These are phyloP conservation scores for Drosophila mayri DNA, from an alignment of 1,140 invertebrate species.

Conservation along the genomic window DNA sequence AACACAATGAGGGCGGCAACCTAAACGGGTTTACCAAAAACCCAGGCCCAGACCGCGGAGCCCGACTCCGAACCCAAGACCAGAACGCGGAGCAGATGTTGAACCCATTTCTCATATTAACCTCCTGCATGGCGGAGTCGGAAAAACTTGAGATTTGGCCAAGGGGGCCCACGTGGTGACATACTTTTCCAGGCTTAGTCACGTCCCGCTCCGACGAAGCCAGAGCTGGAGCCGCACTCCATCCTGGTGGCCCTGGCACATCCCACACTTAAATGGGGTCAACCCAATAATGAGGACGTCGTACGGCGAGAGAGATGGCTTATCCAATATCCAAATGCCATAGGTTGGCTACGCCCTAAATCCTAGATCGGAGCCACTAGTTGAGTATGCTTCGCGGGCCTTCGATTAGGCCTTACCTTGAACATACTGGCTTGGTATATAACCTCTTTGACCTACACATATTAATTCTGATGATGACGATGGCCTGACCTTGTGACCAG, in stretches of 20 bases:
- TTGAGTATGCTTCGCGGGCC: slow-evolving; percentile 25
- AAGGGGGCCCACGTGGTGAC: slow-evolving; percentile 56
- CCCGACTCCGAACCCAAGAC: slow-evolving; percentile 18
- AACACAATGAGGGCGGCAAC: slow-evolving; percentile 72
- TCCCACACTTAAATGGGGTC: slow-evolving; percentile 39
- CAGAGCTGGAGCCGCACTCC: slow-evolving; percentile 7
- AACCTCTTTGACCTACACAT: slow-evolving; percentile 50
- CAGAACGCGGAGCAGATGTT: slow-evolving; percentile 66
- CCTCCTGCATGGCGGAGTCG: slow-evolving; percentile 39
- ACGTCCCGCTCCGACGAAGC: slow-evolving; percentile 21
- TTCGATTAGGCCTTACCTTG: slow-evolving; percentile 40
- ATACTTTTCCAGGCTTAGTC: slow-evolving; percentile 51
- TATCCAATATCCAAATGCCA: slow-evolving; percentile 40
- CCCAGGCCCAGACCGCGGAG: slow-evolving; percentile 17
- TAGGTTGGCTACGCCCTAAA: slow-evolving; percentile 40
- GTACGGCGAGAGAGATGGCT: slow-evolving; percentile 20
- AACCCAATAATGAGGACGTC: slow-evolving; percentile 44
- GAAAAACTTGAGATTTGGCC: slow-evolving; percentile 41
- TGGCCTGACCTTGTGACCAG: slow-evolving; percentile 46
- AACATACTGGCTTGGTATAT: slow-evolving; percentile 20
- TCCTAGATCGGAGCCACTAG: slow-evolving; percentile 41
- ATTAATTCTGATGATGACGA: slow-evolving; percentile 44
- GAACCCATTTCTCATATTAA: slow-evolving; percentile 73
- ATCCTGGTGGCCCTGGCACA: slow-evolving; percentile 30
- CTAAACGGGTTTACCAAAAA: slow-evolving; percentile 68